Evolutionary conservation across 2,113 vertebrate species (phyloP), one percentile per base, ranked within the genome.

Genomic region (Grammomys dolichurus): DNA sequence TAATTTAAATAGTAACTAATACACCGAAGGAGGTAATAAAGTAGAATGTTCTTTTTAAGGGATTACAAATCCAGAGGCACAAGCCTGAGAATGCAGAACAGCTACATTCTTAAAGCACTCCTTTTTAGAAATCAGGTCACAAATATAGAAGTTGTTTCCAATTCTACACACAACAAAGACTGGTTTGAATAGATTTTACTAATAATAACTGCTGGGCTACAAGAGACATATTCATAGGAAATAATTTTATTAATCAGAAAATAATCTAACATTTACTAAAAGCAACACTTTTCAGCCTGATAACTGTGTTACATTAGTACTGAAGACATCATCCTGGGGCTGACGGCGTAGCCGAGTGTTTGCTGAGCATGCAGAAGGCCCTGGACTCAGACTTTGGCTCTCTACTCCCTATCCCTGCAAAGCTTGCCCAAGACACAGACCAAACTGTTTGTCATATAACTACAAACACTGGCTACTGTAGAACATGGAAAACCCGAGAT

Each of bases 121-220:
- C 76, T 17, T 92, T 70, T 77, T 78, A 89, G 81, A 94, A 97
- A 88, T 84, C 56, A 92, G 78, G 46, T 90, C 51, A 93, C 60
- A 93, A 86, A 90, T 73, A 90, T 67, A 92, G 72, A 94, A 92
- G 78, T 9, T 72, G n/a, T 95, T 92, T 91, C 48, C 63, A 89
- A 65, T 75, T 67, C 69, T 48, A 75, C 16, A 69, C 24, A 72
- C 4, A 85, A 48, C 58, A 13, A 92, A 91, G 60, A 67, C 43
- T 40, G 60, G 72, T 24, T 10, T 36, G 24, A 80, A 78, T 14
- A 77, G 5, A 92, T 43, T 87, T 92, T 78, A 91, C 75, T 72
- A 95, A 36, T 33, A 93, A 51, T 81, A 93, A 89, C 63, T 43
- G 89, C 11, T 58, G 28, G 28, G 77, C 46, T 56, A 63, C n/a